Evolutionary conservation across 2,888 invertebrate genomes (phyloP), one percentile per base, ranked within the genome.

Genomic region (Dasypolia templi): DNA sequence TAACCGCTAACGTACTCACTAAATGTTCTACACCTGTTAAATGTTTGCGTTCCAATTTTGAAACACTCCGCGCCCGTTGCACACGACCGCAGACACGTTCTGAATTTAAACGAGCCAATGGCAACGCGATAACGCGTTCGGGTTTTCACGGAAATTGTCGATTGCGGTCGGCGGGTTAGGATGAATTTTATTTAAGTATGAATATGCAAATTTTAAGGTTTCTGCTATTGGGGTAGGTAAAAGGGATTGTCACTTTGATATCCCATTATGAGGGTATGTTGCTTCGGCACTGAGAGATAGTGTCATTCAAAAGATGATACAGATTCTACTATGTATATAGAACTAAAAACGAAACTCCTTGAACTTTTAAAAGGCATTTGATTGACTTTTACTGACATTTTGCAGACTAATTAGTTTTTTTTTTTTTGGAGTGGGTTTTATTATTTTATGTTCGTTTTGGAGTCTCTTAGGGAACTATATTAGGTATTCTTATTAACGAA

Each of bases 11-110:
- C 72, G 77, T 58, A 83, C 82, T 87, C 67, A 81, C 86, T 86
- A 82, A 87, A 89, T 85, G 83, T 80, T 79, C 75, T 80, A 83
- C 89, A 90, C 89, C 88, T 89, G 89, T 90, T 89, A 87, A 87
- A 83, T 84, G 82, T 61, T 82, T 71, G 82, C 88, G 88, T 90
- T 90, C 90, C 87, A 89, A 90, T 89, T 91, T 90, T 86, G 90
- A 91, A 92, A 89, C 89, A 89, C 84, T 89, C 89, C 89, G 88
- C 88, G 88, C 89, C 89, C 87, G 91, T 91, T 91, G 84, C 86
- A 93, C 92, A 90, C 91, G 89, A 93, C 94, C 94, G 92, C 94
- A 92, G 90, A 92, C 93, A 92, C 89, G 94, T 91, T 91, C 91
- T 87, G 94, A 93, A 94, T 94, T 92, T 91, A 92, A 94, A 94